A percentile compares a stretch with the other conserved stretches of the same genome.
phyloP scores from a whole-genome alignment of 2,113 vertebrate species.

The Phalacrocorax pelagicus region DNA sequence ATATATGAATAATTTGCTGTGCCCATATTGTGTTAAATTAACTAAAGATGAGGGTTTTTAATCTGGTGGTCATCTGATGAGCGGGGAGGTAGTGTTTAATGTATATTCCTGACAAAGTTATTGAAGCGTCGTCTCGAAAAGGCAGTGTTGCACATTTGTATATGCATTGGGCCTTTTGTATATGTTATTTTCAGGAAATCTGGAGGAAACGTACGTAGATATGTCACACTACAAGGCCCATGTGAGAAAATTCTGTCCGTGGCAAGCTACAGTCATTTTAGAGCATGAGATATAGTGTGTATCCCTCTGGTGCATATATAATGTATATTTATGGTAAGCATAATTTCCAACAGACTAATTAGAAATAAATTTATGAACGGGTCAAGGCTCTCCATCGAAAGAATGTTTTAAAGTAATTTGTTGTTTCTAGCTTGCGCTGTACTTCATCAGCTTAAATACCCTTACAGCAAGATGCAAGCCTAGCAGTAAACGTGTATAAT shows the following conservation, averaged over 20 bases:
- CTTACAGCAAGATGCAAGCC: background rate
- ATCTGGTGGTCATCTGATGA: fast-evolving
- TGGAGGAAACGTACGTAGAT: fast-evolving
- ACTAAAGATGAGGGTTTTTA: background rate
- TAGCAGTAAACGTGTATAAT: background rate
- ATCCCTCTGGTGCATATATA: background rate
- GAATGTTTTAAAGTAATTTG: background rate
- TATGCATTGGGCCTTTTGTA: background rate
- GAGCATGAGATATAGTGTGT: background rate
- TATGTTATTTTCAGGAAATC: background rate
- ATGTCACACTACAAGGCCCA: background rate
- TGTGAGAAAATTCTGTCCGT: fast-evolving
- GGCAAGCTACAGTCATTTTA: background rate
- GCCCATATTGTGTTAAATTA: background rate
- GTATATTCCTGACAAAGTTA: background rate
- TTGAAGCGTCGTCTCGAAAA: background rate
- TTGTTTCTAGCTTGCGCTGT: background rate
- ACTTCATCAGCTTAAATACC: background rate
- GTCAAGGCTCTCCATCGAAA: background rate
- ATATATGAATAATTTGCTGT: background rate
- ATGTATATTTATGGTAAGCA: background rate
- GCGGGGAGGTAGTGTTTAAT: background rate
- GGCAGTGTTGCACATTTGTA: background rate
- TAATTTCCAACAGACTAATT: background rate
- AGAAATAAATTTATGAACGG: background rate